Evolutionary conservation across 2,888 invertebrate genomes (phyloP), one percentile per base, ranked within the genome.

Genomic region (Molorchus minor): DNA sequence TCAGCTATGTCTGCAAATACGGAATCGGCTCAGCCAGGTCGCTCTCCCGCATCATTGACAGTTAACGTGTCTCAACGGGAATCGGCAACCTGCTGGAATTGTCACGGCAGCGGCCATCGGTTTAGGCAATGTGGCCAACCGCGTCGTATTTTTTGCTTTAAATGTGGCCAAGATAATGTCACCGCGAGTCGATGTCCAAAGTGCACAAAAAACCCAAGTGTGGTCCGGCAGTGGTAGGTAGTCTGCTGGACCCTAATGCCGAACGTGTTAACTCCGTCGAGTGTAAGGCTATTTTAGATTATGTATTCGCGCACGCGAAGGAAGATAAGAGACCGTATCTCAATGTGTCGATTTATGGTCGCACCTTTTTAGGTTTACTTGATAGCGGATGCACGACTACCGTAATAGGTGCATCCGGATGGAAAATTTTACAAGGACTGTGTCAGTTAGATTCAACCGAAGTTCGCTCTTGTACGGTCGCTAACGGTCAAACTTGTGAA

Each of bases 141-240:
- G n/a, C 15, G 49, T 2, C 20, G 19, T 3, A 2, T 33, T 8
- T 49, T 49, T 40, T 56, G 56, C 40, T 56, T 21, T n/a, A 55
- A 30, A 1, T 46, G 46, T n/a, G 46, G 46, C 2, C 17, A 12
- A 12, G 38, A 35, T 7, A 21, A 13, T 20, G 36, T 20, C 21
- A 13, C 35, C 10, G 12, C 46, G 0, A 46, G 25, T 7, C 8
- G 13, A 2, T 55, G 55, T 10, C 19, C 20, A 3, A 35, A 8
- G 4, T 55, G 55, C 46, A 12, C 3, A 55, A 55, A 49, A 56
- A 56, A 56, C 30, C 29, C 8, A 13, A 17, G n/a, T 13, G 12
- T 17, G 30, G 41, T 40, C 7, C 38, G 30, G 25, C 41, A 38
- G 47, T 49, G 35, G n/a, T n/a, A n/a, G 38, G 25, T 16, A 21